Conservation (phyloP, 2,888 invertebrate genomes). For the Plagodis pulveraria region DNA sequence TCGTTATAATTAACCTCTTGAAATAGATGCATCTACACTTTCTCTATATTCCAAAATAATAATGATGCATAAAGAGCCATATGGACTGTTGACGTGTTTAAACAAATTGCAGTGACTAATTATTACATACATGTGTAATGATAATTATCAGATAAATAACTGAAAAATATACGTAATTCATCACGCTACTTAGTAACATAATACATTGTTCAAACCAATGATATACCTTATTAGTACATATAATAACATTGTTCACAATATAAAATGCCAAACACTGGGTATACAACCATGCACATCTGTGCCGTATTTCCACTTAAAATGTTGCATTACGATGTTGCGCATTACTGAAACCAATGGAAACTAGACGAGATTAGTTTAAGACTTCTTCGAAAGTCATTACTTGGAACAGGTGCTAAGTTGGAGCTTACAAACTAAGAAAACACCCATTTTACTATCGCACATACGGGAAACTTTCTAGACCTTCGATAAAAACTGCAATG, state of each 20-base stretch:
- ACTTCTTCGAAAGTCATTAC: slow-evolving; percentile 28
- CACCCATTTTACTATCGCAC: slow-evolving; percentile 10
- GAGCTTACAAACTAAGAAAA: slow-evolving; percentile 25
- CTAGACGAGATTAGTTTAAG: slow-evolving; percentile 31
- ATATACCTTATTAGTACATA: no score
- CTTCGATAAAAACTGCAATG: slow-evolving; percentile 11
- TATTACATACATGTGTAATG: no score
- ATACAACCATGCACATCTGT: slow-evolving; percentile 3
- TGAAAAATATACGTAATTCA: no score
- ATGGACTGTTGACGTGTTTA: no score
- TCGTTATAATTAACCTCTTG: no score
- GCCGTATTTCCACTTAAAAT: slow-evolving; percentile 17
- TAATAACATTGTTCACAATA: slow-evolving; percentile 6
- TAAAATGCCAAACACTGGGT: slow-evolving; percentile 4
- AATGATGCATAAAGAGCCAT: no score
- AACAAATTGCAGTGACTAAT: no score
- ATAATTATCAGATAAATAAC: no score
- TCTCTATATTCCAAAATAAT: no score
- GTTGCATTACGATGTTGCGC: slow-evolving; percentile 20
- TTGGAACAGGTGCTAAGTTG: slow-evolving; percentile 13
- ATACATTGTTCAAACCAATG: no score
- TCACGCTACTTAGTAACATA: no score
- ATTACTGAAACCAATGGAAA: slow-evolving; percentile 23
- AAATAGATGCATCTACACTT: no score
- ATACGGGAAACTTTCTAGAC: slow-evolving; percentile 15